These are phyloP conservation scores for Hirtodrosophila trivittata DNA, from an alignment of 2,888 invertebrate species.

Conservation along the genomic window DNA sequence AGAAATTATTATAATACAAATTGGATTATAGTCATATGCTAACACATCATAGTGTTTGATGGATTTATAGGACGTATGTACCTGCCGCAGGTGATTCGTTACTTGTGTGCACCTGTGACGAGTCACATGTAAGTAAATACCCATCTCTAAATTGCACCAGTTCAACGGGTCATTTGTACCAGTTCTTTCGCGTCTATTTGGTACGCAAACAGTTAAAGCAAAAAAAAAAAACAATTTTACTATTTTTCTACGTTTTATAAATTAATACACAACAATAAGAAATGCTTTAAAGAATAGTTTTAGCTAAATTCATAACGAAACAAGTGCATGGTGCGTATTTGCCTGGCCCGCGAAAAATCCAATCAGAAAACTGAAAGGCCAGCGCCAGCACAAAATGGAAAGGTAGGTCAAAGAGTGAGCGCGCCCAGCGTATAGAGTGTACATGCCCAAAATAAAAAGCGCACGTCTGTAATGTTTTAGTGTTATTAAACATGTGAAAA, in stretches of 20 bases:
- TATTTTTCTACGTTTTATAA: constrained; percentile 77
- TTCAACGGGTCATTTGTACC: constrained; percentile 51
- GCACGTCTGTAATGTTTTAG: constrained; percentile 26
- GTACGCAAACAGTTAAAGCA: constrained; percentile 73
- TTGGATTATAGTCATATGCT: no score
- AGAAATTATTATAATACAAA: no score
- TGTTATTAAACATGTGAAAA: constrained; percentile 60
- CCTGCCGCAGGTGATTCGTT: constrained; percentile 5
- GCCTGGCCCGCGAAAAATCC: constrained; percentile 52
- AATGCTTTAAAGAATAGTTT: constrained; percentile 65
- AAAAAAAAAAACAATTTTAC: constrained; percentile 70
- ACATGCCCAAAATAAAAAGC: constrained; percentile 38
- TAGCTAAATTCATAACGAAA: constrained; percentile 40
- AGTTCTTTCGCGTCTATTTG: constrained; percentile 75
- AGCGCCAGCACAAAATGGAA: constrained; percentile 80
- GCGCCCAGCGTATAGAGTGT: constrained; percentile 60
- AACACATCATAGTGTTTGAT: background rate
- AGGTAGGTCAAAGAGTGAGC: constrained; percentile 83
- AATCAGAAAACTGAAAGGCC: constrained; percentile 67
- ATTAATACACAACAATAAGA: constrained; percentile 65
- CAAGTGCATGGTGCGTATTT: constrained; percentile 45
- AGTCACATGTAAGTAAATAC: constrained; percentile 29
- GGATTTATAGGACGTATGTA: background rate
- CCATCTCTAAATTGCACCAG: constrained; percentile 60
- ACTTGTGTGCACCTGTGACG: constrained; percentile 34